Base-by-base conservation (phyloP, 2,113 vertebrate species). In the Formicarius rufipectus region DNA sequence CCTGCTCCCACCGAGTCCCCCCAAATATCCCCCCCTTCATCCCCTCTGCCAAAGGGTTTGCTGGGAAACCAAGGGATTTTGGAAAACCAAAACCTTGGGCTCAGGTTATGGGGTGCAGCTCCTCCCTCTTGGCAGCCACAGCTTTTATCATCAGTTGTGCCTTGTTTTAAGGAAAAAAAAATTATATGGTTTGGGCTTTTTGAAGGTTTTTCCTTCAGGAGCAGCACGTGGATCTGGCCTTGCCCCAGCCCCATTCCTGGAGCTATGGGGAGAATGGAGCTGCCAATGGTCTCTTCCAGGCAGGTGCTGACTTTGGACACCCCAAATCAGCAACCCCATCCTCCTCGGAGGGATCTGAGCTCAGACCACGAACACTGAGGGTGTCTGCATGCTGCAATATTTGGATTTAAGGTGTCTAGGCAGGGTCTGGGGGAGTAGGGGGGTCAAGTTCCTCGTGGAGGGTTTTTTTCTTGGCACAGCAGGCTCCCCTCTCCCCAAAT, bases 381-480 rank as follows among this genome's bases (percentile, higher is more conserved):
- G 4, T 18, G 52, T 3, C 24, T 12, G 40, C 10, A 44, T 7
- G 18, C 17, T 58, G 53, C 1, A 4, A 1, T 10, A 18, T 20
- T 58, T 37, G 47, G 27, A 56, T 69, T 52, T 12, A 5, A 14
- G 45, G 9, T 39, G 16, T n/a, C 31, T 23, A 50, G 42, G 6
- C 67, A 49, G 52, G 10, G 2, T 19, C 12, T 27, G 45, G 72
- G 25, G 52, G 21, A n/a, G n/a, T 22, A 8, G 53, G 39, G 15
- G 6, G 22, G 8, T 2, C 1, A 3, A 14, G 17, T 30, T 31
- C 17, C 62, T 1, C 2, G 1, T 5, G 1, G 4, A 19, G 18
- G 28, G 42, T 1, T 3, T 87, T 55, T 55, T 68, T n/a, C 74
- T 44, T 2, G 3, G 19, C 19, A 16, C 7, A 1, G 59, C 1